These are phyloP conservation scores for Anoplius nigerrimus DNA, from an alignment of 2,888 invertebrate species.

Conservation along the genomic window DNA sequence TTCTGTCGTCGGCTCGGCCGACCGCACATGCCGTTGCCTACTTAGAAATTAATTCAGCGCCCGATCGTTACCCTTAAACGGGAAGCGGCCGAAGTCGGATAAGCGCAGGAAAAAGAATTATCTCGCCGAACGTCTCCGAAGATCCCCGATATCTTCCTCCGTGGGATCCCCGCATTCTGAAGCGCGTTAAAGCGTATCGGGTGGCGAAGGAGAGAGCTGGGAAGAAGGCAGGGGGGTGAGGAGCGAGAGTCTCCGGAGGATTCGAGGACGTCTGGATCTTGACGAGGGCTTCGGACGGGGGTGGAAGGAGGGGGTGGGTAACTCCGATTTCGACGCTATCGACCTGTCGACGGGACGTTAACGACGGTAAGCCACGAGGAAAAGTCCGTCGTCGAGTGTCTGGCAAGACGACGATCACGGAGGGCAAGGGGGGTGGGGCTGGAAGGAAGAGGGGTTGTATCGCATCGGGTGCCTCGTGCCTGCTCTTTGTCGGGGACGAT, in stretches of 20 bases:
- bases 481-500: not conserved
- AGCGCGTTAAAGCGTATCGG: slow-evolving; percentile 5
- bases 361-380: slow-evolving; percentile 34
- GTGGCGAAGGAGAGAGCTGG: not conserved
- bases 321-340: slow-evolving; percentile 40
- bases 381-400: slow-evolving; percentile 15
- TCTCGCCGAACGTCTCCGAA: not conserved
- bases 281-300: slow-evolving; percentile 28
- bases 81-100: not conserved
- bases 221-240: not conserved
- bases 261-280: slow-evolving; percentile 30
- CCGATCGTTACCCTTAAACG: not conserved
- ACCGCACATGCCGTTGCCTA: slow-evolving; percentile 12
- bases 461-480: too few species aligned
- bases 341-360: slow-evolving; percentile 37
- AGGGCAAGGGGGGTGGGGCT: slow-evolving; percentile 8
- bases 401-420: slow-evolving; percentile 20
- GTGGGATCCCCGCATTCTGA: not conserved
- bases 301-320: slow-evolving; percentile 10
- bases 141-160: too few species aligned
- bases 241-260: not conserved
- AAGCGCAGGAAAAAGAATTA: not conserved
- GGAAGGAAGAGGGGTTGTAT: slow-evolving; percentile 5
- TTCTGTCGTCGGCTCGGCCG: not conserved
- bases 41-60: slow-evolving; percentile 9